Evolutionary conservation across 2,888 invertebrate genomes (phyloP).

Genomic region (Ptilodon capucinus): DNA sequence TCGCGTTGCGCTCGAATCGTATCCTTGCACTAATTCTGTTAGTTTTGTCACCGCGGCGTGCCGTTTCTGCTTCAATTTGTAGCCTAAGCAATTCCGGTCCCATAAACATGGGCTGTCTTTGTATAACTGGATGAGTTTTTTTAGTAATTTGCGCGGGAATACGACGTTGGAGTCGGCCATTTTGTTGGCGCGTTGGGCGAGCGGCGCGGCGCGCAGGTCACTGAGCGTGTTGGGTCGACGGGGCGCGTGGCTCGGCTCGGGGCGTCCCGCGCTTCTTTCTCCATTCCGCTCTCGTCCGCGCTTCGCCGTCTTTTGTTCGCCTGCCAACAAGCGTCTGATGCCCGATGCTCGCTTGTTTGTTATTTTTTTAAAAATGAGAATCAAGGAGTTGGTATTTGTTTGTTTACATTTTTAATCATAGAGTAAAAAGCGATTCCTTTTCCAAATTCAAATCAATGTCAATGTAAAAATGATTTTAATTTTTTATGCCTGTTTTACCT

Average conservation of each 20-base stretch:
- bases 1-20: constrained; percentile 62
- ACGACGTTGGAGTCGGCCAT: constrained; percentile 53
- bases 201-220: constrained; percentile 67
- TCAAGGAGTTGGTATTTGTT: no score
- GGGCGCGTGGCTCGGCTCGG: neutral
- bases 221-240: constrained; percentile 44
- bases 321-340: constrained; percentile 16
- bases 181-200: constrained; percentile 49
- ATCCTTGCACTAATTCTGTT: constrained; percentile 60
- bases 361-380: no score
- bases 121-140: constrained; percentile 59
- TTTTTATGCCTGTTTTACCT: no score
- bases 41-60: constrained; percentile 62
- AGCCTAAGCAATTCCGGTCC: constrained; percentile 52
- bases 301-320: constrained; percentile 14
- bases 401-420: no score
- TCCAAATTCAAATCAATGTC: no score
- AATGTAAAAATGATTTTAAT: no score
- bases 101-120: constrained; percentile 61
- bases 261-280: constrained; percentile 4
- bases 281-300: constrained; percentile 8
- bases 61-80: constrained; percentile 59
- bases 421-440: no score
- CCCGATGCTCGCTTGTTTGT: neutral
- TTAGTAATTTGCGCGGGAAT: constrained; percentile 63